These are phyloP conservation scores for Lepilemur septentrionalis DNA, from an alignment of 2,797 vertebrate species.

Conservation along the genomic window DNA sequence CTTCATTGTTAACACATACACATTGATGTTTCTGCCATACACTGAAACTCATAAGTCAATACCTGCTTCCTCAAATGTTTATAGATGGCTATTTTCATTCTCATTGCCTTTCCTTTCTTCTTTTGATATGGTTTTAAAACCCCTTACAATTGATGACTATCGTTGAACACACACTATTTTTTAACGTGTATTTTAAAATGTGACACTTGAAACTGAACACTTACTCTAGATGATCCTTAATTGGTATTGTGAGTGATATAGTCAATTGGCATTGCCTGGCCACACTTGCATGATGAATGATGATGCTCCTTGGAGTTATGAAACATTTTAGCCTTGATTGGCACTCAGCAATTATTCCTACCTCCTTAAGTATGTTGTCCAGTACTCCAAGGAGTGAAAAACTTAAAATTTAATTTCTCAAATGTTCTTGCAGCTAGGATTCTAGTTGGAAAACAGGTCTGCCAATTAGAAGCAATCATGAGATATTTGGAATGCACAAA, in stretches of 20 bases:
- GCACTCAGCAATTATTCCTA: background rate
- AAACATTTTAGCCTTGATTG: background rate
- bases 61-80: background rate
- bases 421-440: slow-evolving; percentile 1
- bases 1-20: background rate
- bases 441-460: slow-evolving; percentile 23
- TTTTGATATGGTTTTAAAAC: background rate
- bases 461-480: slow-evolving; percentile 31
- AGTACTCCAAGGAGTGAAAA: background rate
- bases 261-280: background rate
- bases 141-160: background rate
- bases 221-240: background rate
- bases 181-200: background rate
- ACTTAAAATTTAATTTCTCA: background rate
- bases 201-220: slow-evolving; percentile 7
- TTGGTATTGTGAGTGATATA: background rate
- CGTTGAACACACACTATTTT: background rate
- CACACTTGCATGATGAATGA: background rate
- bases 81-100: background rate
- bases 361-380: background rate
- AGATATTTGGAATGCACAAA: slow-evolving; percentile 24
- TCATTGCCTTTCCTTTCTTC: background rate
- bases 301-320: background rate
- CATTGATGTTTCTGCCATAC: background rate
- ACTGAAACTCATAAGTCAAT: background rate